A percentile compares a stretch with the other conserved stretches of the same genome.
phyloP scores from a whole-genome alignment of 2,888 invertebrate genomes.

The Macropis europaea region DNA sequence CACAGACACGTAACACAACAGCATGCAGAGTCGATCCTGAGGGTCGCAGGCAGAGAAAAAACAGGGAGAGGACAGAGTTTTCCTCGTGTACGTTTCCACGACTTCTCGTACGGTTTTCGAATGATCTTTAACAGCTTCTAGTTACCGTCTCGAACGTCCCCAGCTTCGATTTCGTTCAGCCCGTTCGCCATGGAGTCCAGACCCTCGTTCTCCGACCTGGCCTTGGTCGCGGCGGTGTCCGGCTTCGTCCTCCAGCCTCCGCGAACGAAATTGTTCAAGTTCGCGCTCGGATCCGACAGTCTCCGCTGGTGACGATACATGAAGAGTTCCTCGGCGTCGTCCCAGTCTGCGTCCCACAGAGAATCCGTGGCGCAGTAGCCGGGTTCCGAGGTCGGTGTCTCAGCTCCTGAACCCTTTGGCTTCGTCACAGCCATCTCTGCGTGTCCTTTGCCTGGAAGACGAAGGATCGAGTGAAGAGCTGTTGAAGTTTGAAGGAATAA shows the following conservation, averaged over 20 bases:
- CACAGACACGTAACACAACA: constrained; percentile 48
- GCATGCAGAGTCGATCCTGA: constrained; percentile 51
- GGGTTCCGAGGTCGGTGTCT: constrained; percentile 96
- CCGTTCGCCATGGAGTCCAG: constrained; percentile 92
- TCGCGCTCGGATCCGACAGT: constrained; percentile 96
- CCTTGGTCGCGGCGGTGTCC: constrained; percentile 82
- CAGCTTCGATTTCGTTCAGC: constrained; percentile 95
- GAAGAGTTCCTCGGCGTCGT: constrained; percentile 92
- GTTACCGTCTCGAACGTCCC: constrained; percentile 94
- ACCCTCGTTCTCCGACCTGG: constrained; percentile 95
- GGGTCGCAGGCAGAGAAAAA: constrained; percentile 45
- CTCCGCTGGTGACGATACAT: constrained; percentile 90
- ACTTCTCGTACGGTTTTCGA: neutral
- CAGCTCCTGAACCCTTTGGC: constrained; percentile 94
- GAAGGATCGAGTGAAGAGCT: neutral
- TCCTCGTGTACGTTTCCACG: neutral
- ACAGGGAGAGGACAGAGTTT: neutral
- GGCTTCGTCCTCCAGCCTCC: constrained; percentile 89
- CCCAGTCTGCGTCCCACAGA: constrained; percentile 94
- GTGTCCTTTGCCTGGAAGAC: constrained; percentile 86
- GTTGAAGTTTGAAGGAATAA: no score
- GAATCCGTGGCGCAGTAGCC: constrained; percentile 90
- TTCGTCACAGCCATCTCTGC: constrained; percentile 99
- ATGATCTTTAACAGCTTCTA: constrained; percentile 19
- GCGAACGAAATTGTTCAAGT: constrained; percentile 91